These are phyloP conservation scores for Chelonus insularis DNA, from an alignment of 1,140 invertebrate species.

Conservation along the genomic window DNA sequence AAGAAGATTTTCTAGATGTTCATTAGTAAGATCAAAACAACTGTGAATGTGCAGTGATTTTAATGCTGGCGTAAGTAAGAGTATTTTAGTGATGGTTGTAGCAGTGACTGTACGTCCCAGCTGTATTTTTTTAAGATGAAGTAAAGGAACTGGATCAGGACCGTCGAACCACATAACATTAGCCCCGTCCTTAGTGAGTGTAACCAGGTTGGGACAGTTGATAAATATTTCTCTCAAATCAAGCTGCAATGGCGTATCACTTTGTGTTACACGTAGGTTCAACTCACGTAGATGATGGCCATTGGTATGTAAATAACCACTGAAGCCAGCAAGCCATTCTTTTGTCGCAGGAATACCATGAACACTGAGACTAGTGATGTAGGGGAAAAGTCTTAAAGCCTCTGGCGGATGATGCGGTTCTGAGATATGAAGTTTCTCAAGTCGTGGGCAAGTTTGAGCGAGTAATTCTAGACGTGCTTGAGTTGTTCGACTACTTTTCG, in stretches of 20 bases:
- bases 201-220: slow-evolving; percentile 49
- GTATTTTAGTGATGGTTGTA: slow-evolving; percentile 46
- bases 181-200: slow-evolving; percentile 48
- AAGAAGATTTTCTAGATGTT: slow-evolving; percentile 44
- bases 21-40: slow-evolving; percentile 53
- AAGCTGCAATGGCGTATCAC: slow-evolving; percentile 43
- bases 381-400: slow-evolving; percentile 49
- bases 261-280: slow-evolving; percentile 46
- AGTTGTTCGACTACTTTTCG: slow-evolving; percentile 50
- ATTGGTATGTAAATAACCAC: slow-evolving; percentile 52
- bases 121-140: slow-evolving; percentile 49
- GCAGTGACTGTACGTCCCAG: slow-evolving; percentile 51
- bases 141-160: slow-evolving; percentile 39
- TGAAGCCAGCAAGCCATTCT: slow-evolving; percentile 54
- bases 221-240: slow-evolving; percentile 51
- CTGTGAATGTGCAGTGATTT: slow-evolving; percentile 53
- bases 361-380: slow-evolving; percentile 53
- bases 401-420: slow-evolving; percentile 57
- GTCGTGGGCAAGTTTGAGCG: slow-evolving; percentile 52
- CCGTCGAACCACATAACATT: slow-evolving; percentile 49
- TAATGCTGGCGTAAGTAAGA: slow-evolving; percentile 50
- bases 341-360: slow-evolving; percentile 49
- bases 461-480: slow-evolving; percentile 49
- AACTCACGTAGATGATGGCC: slow-evolving; percentile 50
- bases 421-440: slow-evolving; percentile 54